Percentiles rank a stretch among this genome's conserved stretches.
phyloP scores from a whole-genome alignment of 1,140 invertebrate genomes.

The Heterodera carotae region DNA sequence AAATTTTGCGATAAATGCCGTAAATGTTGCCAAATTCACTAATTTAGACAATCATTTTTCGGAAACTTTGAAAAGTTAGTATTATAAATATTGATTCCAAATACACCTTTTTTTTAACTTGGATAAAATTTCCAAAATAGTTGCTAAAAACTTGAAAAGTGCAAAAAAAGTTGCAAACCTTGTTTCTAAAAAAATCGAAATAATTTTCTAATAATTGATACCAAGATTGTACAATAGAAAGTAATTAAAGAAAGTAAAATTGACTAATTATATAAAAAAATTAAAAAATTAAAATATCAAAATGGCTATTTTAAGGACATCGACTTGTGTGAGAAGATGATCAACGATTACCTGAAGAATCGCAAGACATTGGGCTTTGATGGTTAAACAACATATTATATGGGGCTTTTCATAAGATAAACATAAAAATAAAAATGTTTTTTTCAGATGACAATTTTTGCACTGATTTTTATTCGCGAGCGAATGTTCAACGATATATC shows the following conservation, averaged over 20 bases:
- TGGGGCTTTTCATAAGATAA: not conserved
- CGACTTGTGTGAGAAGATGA: slow-evolving; percentile 45
- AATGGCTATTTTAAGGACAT: slow-evolving; percentile 28
- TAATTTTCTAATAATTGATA: no score
- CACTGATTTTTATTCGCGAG: slow-evolving; percentile 44
- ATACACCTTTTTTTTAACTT: no score
- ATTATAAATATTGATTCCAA: no score
- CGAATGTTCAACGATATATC: slow-evolving; percentile 38
- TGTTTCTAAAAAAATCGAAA: no score
- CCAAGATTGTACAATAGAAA: no score
- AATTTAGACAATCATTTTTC: no score
- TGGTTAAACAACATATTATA: not conserved
- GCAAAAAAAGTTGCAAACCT: no score
- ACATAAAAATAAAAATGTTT: not conserved
- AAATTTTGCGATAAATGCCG: not conserved
- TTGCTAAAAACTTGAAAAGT: no score
- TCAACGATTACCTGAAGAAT: slow-evolving; percentile 45
- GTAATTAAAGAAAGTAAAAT: no score
- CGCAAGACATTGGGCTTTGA: slow-evolving; percentile 49
- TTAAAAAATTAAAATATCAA: not conserved
- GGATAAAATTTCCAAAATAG: no score
- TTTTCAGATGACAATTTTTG: slow-evolving; percentile 19
- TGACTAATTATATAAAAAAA: not conserved
- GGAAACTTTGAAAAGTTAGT: no score
- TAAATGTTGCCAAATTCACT: no score